Conservation (phyloP, 2,113 vertebrate genomes). For the Actinemys pallida region DNA sequence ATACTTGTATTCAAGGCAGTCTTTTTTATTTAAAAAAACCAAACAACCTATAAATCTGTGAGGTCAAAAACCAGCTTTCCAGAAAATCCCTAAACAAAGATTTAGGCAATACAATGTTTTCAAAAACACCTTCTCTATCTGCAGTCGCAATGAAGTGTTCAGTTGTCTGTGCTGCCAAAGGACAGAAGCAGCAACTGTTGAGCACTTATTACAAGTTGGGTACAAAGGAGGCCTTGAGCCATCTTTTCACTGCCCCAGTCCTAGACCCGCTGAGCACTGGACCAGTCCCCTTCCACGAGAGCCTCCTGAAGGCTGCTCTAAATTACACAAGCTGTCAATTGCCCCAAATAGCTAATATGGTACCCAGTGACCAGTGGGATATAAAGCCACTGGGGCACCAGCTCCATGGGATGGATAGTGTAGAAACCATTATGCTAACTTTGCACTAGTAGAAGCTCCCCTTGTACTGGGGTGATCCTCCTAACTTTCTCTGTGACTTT, state of each 20-base stretch:
- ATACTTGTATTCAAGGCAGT: background rate
- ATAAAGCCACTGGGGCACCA: background rate
- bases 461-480: background rate
- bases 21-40: background rate
- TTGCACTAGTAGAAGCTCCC: background rate
- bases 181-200: background rate
- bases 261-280: background rate
- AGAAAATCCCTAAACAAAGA: background rate
- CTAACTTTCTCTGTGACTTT: too few species aligned
- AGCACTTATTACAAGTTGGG: background rate
- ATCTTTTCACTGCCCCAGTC: background rate
- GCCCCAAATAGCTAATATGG: background rate
- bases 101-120: background rate
- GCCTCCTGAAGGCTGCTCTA: fast-evolving
- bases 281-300: background rate
- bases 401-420: background rate
- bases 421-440: background rate
- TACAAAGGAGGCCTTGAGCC: fast-evolving
- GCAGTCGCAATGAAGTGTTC: background rate
- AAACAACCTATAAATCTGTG: background rate
- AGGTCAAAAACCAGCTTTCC: background rate
- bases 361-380: background rate
- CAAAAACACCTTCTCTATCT: background rate
- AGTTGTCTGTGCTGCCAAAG: background rate
- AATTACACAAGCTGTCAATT: background rate